Base-by-base conservation (phyloP, 2,888 invertebrate species). In the Loripinus fragilis region DNA sequence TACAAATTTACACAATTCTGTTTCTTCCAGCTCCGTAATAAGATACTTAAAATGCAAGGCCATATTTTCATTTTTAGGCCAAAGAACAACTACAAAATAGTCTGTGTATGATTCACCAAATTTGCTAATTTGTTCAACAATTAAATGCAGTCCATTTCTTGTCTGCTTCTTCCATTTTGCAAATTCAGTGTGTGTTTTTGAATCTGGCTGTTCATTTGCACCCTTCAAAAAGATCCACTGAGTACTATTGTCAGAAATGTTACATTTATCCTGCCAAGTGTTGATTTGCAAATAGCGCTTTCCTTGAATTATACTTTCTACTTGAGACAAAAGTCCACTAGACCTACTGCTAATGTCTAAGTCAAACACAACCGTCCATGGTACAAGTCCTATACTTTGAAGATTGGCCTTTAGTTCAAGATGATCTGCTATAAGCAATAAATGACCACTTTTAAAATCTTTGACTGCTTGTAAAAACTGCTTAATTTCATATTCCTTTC, bases 321-420 rank as follows among this genome's bases (percentile, higher is more conserved):
- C 66, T n/a, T 65, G 60, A 15, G 77, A 79, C 23, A 86, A 69
- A 15, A 87, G 50, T 10, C 89, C 89, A 0, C 45, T 60, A 25
- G 81, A 68, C 70, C 87, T 81, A 35, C 87, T 85, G 0, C 64
- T 35, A n/a, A 68, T 52, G 55, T 86, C 86, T 77, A 86, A 82
- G 48, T 86, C 85, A 41, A 82, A 86, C 3, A 89, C 87, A 28
- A 81, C 82, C 25, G 83, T 72, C 87, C 87, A 89, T 10, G 86
- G 83, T 17, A 83, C 85, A 2, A 64, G 38, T 0, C 81, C 71
- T 30, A 87, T 45, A 52, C 78, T 75, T 10, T 81, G 79, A 23
- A 85, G 30, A 42, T 71, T 52, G 1, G 67, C 55, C 0, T 64
- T 64, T 20, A 42, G 30, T 1, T 72, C 66, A 12, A 77, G 55